Evolutionary conservation across 2,113 vertebrate genomes (phyloP), one percentile per base, ranked within the genome.

Genomic region (Heterocephalus glaber): DNA sequence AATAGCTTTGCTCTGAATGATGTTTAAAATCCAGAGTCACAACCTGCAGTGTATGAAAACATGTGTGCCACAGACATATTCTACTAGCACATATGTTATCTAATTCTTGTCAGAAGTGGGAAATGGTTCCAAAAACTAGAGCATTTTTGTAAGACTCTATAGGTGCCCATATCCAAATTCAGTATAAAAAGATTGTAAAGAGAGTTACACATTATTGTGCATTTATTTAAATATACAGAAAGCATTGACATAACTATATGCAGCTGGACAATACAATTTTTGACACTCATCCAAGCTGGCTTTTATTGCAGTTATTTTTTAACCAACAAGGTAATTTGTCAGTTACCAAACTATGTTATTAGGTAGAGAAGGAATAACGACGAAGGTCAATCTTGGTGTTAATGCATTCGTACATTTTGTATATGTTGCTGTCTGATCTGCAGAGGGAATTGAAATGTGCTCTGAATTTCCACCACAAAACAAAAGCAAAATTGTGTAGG

Each of bases 381-480:
- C 92, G 66, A 90, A 70, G 38, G 56, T 24, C 30, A 13, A 28
- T 83, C 76, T 97, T 92, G 81, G 77, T 86, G 14, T 91, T 96
- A 44, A 77, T 92, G 0, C 61, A 96, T 97, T 94, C 60, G 35
- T 86, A 4, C 41, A 76, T 96, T 97, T 97, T n/a, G 2, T 86
- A 24, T 26, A 38, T 96, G 94, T 70, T 82, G 79, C 66, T 91
- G 0, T 54, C 22, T 74, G 89, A 72, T 80, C 92, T 82, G 93
- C 79, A 76, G 61, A 95, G 61, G 56, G 24, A 95, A 96, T 92
- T 66, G 83, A 95, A 98, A 96, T 86, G 74, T 85, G 74, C 95
- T 98, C 93, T 97, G 97, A 97, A 98, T 97, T 96, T 95, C 87
- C 92, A 93, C 87, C 89, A 96, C 95, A 96, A 0, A 30, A 92